Base-by-base conservation (phyloP, 2,888 invertebrate genomes). In the Drosophila buzzatii region DNA sequence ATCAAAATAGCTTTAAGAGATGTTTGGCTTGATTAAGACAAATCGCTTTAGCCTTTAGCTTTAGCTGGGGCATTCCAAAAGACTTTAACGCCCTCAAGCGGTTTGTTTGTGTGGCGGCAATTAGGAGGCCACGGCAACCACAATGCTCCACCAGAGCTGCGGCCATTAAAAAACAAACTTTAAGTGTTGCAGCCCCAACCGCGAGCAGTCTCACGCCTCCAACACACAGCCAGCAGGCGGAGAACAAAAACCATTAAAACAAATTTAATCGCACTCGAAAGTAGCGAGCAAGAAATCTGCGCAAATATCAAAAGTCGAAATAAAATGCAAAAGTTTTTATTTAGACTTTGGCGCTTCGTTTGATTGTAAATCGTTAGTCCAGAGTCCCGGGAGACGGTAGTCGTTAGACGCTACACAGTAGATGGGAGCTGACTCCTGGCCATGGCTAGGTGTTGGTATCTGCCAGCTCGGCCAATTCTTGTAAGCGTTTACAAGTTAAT, bases 261-360 rank as follows among this genome's bases (percentile, higher is more conserved):
- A 92, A 92, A 92, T 92, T 92, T 92, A 92, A 92, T 92, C 91
- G 90, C 91, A 91, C 92, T 92, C 89, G 90, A 82, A 91, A 92
- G 91, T 74, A 59, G 80, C 76, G 72, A 55, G 47, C 69, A 78
- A 76, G 79, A 86, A 85, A 82, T 85, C 81, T 85, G 78, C 82
- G 75, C 77, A 62, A 84, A 85, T 76, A 87, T 83, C 83, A 76
- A 81, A 85, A 87, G 81, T 78, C 87, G 87, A 88, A 88, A 85
- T 89, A 80, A 89, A 87, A 89, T 81, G 83, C 81, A 79, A 88
- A 87, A 89, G 86, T 86, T 87, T 85, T 89, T 87, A 82, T 88
- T 88, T 82, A 78, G 76, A 81, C 81, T 71, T 70, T 72, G 79
- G 86, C 79, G 86, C 80, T 87, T 71, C 66, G 79, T 73, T 87